Evolutionary conservation across 1,140 invertebrate genomes (phyloP).

Genomic region (Marisa cornuarietis): DNA sequence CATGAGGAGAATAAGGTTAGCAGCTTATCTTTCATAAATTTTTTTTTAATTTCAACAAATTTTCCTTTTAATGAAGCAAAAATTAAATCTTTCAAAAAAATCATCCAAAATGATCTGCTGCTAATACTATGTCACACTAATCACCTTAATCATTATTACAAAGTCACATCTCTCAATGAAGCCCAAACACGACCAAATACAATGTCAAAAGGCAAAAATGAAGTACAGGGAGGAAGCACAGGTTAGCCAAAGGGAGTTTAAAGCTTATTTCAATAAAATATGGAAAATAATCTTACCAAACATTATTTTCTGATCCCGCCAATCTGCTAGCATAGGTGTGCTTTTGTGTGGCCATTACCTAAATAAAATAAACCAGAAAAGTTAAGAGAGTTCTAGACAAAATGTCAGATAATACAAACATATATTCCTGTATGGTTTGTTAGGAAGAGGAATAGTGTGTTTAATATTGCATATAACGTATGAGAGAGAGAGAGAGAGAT

Average conservation of each 20-base stretch:
- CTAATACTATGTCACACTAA: not conserved
- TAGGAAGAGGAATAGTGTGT: not conserved
- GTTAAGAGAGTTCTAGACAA: not conserved
- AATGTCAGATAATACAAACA: not conserved
- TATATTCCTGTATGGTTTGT: not conserved
- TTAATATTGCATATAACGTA: not conserved
- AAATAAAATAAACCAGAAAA: constrained; percentile 23
- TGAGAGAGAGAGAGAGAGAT: too few species aligned
- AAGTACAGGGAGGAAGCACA: not conserved
- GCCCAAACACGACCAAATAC: not conserved
- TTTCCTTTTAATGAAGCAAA: too few species aligned
- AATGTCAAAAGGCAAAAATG: not conserved
- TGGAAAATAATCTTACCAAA: constrained; percentile 47
- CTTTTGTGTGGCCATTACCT: constrained; percentile 52
- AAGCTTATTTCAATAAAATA: too few species aligned
- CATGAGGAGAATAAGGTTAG: too few species aligned
- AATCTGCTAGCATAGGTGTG: constrained; percentile 46
- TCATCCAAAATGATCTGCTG: too few species aligned
- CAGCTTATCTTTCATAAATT: too few species aligned
- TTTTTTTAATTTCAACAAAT: too few species aligned
- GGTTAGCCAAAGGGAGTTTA: not conserved
- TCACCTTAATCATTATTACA: not conserved
- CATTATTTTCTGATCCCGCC: constrained; percentile 57
- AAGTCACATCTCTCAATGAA: not conserved
- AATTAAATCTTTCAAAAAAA: too few species aligned